These are phyloP conservation scores for Catharus ustulatus DNA, from an alignment of 2,797 vertebrate species.

Conservation along the genomic window DNA sequence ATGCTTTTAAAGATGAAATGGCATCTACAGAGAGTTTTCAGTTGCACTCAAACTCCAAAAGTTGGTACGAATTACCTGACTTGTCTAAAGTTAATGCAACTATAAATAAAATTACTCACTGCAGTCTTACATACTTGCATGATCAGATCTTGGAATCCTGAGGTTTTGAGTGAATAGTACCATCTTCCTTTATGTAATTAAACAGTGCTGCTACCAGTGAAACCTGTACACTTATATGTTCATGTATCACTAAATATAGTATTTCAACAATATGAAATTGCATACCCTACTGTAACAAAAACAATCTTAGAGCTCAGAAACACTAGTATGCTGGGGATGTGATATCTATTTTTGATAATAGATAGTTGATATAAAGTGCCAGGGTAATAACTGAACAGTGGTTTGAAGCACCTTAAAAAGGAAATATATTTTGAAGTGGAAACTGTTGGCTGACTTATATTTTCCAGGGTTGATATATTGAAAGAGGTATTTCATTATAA, in stretches of 20 bases:
- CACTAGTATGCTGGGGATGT: neutral
- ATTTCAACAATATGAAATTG: neutral
- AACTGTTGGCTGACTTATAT: neutral
- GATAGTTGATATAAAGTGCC: constrained; percentile 4
- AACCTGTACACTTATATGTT: neutral
- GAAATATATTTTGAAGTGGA: neutral
- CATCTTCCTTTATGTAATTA: neutral
- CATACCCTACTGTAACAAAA: neutral
- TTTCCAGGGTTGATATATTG: neutral
- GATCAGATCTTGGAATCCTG: neutral
- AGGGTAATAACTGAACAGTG: neutral
- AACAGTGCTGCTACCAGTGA: neutral
- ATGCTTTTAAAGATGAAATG: neutral
- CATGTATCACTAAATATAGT: neutral
- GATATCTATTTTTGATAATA: constrained; percentile 13
- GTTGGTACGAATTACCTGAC: neutral
- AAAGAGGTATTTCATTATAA: neutral
- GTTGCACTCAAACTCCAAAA: neutral
- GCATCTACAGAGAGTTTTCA: neutral
- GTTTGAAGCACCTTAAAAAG: constrained; percentile 44
- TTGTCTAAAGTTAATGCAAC: neutral
- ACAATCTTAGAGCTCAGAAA: neutral
- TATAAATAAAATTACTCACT: neutral
- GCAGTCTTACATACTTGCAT: neutral
- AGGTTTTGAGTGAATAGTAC: neutral